Conservation (phyloP, 2,113 vertebrate species). For the Andinoacara biseriatus region DNA sequence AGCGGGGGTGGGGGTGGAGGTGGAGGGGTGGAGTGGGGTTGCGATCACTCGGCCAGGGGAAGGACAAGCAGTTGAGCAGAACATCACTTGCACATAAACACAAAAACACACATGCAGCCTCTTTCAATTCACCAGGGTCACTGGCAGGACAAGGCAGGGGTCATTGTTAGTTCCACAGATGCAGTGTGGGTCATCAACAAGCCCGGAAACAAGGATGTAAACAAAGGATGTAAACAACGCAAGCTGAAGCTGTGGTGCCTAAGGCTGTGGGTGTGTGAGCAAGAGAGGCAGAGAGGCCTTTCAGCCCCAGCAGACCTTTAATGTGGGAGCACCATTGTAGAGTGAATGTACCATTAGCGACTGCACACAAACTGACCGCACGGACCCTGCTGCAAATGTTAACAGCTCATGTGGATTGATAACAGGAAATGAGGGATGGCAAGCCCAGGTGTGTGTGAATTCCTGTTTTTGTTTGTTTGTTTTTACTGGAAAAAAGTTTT, state of each 20-base stretch:
- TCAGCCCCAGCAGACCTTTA: conserved; percentile 11
- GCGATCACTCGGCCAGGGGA: neutral
- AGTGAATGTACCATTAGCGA: conserved; percentile 30
- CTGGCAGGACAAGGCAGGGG: conserved; percentile 7
- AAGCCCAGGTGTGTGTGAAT: neutral
- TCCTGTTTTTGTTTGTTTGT: neutral
- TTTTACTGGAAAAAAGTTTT: too few relatives aligned
- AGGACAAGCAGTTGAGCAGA: conserved; percentile 3
- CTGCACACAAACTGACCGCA: neutral
- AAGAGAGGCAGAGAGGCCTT: neutral
- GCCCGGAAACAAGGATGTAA: conserved; percentile 50
- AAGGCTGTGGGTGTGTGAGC: conserved; percentile 16
- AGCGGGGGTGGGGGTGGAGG: neutral
- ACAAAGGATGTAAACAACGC: conserved; percentile 56
- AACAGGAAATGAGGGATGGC: neutral
- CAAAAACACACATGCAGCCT: conserved; percentile 38
- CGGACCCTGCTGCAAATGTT: neutral
- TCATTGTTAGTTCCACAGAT: conserved; percentile 15
- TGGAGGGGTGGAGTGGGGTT: conserved; percentile 7
- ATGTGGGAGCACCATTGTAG: conserved; percentile 36
- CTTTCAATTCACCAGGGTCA: conserved; percentile 38
- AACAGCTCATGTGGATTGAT: conserved; percentile 2
- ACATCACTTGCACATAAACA: conserved; percentile 26
- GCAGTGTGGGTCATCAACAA: neutral
- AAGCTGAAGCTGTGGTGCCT: neutral